phyloP scores from a whole-genome alignment of 2,888 invertebrate genomes.

The Drosophila meridionalis region DNA sequence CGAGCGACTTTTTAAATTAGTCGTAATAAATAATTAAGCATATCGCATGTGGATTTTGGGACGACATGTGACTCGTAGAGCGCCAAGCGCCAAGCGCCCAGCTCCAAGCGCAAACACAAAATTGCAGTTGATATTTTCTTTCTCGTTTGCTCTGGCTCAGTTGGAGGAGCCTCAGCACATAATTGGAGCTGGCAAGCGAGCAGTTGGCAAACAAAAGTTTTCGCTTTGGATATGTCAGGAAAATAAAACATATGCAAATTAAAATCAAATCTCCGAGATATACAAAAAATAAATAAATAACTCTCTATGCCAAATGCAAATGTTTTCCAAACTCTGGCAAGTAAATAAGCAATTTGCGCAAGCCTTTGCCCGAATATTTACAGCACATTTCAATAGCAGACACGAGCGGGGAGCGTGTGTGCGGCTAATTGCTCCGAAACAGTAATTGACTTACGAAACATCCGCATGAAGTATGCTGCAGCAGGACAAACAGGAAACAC shows the following conservation, averaged over 20 bases:
- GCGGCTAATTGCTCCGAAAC: slow-evolving; percentile 44
- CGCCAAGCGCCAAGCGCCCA: background rate
- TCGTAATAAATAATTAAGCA: slow-evolving; percentile 75
- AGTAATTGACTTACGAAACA: slow-evolving; percentile 52
- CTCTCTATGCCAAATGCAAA: slow-evolving; percentile 26
- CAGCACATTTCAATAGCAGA: background rate
- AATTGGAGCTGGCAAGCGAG: slow-evolving; percentile 38
- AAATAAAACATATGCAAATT: slow-evolving; percentile 37
- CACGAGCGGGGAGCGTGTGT: background rate
- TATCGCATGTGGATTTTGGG: slow-evolving; percentile 52
- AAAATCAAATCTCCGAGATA: slow-evolving; percentile 2
- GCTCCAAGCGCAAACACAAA: slow-evolving; percentile 37
- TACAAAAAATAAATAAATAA: slow-evolving; percentile 2
- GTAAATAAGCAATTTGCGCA: slow-evolving; percentile 14
- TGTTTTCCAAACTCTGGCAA: slow-evolving; percentile 8
- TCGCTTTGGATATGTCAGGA: slow-evolving; percentile 26
- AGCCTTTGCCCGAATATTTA: background rate
- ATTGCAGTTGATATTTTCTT: slow-evolving; percentile 46
- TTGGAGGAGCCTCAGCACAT: slow-evolving; percentile 33
- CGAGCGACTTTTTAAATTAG: slow-evolving; percentile 72
- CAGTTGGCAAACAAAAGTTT: slow-evolving; percentile 47
- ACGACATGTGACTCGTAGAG: slow-evolving; percentile 28
- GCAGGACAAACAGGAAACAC: slow-evolving; percentile 4
- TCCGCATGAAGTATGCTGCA: slow-evolving; percentile 21
- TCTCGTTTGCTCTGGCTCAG: slow-evolving; percentile 33